Evolutionary conservation across 2,797 vertebrate species (phyloP), one percentile per base, ranked within the genome.

Genomic region (Macroramphosus scolopax): DNA sequence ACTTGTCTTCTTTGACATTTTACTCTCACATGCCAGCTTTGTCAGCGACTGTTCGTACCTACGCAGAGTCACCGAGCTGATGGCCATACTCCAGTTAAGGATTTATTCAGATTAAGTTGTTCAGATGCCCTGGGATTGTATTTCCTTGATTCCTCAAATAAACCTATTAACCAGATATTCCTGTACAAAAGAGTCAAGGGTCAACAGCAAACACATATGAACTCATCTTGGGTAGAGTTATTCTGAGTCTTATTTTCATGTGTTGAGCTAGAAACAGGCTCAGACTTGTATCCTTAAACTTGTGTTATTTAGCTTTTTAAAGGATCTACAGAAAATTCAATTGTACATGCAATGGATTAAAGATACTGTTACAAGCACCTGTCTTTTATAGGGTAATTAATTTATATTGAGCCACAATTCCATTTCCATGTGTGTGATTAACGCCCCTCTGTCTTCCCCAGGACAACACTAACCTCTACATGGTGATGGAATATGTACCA

Each of bases 381-480:
- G n/a, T n/a, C n/a, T n/a, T n/a, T n/a, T n/a, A n/a, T n/a, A n/a
- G n/a, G n/a, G n/a, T n/a, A n/a, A 26, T 17, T 3, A 3, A 16
- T 42, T 17, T 28, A 10, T 18, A 2, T 24, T 13, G 5, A 14
- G 8, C n/a, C n/a, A n/a, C n/a, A n/a, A n/a, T n/a, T n/a, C n/a
- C n/a, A n/a, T n/a, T n/a, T n/a, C n/a, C n/a, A n/a, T n/a, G n/a
- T n/a, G n/a, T n/a, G n/a, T n/a, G n/a, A n/a, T n/a, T n/a, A n/a
- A n/a, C n/a, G n/a, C n/a, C n/a, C n/a, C n/a, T n/a, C n/a, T n/a
- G n/a, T 63, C 38, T 32, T 38, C 51, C 56, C 31, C 71, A 93
- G 92, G 94, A 96, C 85, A 95, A 94, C 86, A 91, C 92, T 25
- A 95, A 95, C 81, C 89, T 96, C 55, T 96, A 96, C 88, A 94